Conservation (phyloP, 2,888 invertebrate genomes). For the Peribatodes rhomboidaria region DNA sequence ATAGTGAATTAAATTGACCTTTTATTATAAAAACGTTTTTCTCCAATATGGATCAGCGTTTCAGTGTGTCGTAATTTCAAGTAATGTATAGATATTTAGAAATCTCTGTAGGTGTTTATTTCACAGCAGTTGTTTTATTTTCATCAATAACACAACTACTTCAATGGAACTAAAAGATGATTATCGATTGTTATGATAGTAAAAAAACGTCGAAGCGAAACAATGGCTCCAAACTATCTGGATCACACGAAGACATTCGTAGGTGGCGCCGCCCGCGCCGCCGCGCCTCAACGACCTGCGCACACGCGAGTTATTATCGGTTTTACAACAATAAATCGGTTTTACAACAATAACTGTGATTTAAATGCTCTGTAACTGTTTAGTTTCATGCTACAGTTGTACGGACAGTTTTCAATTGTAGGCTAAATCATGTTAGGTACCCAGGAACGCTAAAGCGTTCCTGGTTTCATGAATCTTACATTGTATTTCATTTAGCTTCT, state of each 20-base stretch:
- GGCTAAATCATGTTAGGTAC: too few species aligned
- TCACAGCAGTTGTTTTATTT: too few species aligned
- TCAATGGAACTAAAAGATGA: conserved; percentile 39
- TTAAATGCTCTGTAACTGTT: conserved; percentile 22
- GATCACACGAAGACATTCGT: conserved; percentile 32
- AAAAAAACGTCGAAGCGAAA: conserved; percentile 18
- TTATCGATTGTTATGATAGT: conserved; percentile 26
- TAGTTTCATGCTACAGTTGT: not conserved
- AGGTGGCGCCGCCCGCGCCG: conserved; percentile 4
- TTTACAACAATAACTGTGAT: conserved; percentile 41
- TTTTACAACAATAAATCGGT: conserved; percentile 39
- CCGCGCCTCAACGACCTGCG: conserved; percentile 30
- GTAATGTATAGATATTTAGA: too few species aligned
- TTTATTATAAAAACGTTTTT: too few species aligned
- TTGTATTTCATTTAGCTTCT: too few species aligned
- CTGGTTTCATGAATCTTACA: too few species aligned
- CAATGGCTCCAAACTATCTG: conserved; percentile 21
- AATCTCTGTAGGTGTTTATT: too few species aligned
- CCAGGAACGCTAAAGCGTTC: too few species aligned
- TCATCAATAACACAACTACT: conserved; percentile 2
- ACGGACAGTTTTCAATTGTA: not conserved
- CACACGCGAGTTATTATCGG: conserved; percentile 31
- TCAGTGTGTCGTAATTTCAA: too few species aligned
- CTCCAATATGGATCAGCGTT: too few species aligned
- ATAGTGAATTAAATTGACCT: not conserved